These are phyloP conservation scores for Idaea biselata DNA, from an alignment of 2,888 invertebrate species.

Conservation along the genomic window DNA sequence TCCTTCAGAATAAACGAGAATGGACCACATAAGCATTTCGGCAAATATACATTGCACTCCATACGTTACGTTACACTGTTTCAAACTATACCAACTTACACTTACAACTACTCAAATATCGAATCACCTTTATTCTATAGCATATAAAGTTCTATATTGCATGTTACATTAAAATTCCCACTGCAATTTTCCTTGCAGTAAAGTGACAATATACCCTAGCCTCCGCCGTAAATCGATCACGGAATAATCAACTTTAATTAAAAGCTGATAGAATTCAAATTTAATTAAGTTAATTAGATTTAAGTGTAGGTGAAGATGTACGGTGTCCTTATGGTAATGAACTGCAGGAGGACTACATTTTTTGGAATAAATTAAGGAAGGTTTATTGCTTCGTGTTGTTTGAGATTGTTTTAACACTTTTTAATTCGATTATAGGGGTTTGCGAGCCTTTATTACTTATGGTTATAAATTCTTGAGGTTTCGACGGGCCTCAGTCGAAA, in stretches of 20 bases:
- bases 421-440: neutral
- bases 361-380: neutral
- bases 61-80: constrained; percentile 67
- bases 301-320: constrained; percentile 54
- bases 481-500: no score
- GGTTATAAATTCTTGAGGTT: neutral
- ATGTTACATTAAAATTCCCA: constrained; percentile 41
- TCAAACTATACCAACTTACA: constrained; percentile 34
- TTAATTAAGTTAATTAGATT: constrained; percentile 27
- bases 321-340: constrained; percentile 62
- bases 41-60: constrained; percentile 77
- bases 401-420: neutral
- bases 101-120: constrained; percentile 18
- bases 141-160: constrained; percentile 18
- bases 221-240: constrained; percentile 46
- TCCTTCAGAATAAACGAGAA: constrained; percentile 56
- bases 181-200: constrained; percentile 12
- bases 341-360: constrained; percentile 25
- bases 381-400: neutral
- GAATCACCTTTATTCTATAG: constrained; percentile 30
- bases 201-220: neutral
- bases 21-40: constrained; percentile 63
- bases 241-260: constrained; percentile 60
- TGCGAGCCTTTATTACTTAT: neutral
- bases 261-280: constrained; percentile 44